These are phyloP conservation scores for Diphyllodes magnificus DNA, from an alignment of 2,113 vertebrate species.

Conservation along the genomic window DNA sequence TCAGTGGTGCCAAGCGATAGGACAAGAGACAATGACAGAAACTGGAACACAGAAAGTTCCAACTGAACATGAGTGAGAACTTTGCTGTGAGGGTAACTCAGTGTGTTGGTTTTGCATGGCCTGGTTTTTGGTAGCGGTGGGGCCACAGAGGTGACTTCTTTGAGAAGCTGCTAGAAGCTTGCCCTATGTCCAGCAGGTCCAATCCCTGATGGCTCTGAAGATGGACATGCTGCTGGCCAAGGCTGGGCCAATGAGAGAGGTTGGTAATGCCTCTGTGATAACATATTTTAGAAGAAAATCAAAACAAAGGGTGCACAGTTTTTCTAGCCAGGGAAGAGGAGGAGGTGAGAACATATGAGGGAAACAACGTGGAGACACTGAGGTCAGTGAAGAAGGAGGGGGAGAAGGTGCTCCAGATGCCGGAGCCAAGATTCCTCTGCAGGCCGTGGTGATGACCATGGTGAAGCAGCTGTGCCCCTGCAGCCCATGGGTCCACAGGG, in stretches of 20 bases:
- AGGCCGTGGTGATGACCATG: no score
- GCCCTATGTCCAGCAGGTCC: background rate
- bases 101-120: background rate
- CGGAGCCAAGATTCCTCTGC: background rate
- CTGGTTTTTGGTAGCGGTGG: background rate
- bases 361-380: background rate
- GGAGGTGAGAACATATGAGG: background rate
- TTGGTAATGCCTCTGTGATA: background rate
- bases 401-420: background rate
- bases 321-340: background rate
- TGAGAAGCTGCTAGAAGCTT: background rate
- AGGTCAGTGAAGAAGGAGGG: background rate
- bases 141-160: background rate
- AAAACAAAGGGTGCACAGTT: background rate
- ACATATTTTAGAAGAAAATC: background rate
- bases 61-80: background rate
- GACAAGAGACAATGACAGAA: background rate
- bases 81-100: background rate
- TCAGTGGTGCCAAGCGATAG: background rate
- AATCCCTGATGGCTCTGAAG: background rate
- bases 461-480: no score
- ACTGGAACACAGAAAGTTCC: background rate
- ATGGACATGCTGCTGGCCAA: background rate
- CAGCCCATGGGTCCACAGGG: no score
- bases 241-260: background rate